A percentile compares a stretch with the other conserved stretches of the same genome.
Evolutionary conservation across 2,113 vertebrate species (phyloP).

Genomic region (Murina feae): DNA sequence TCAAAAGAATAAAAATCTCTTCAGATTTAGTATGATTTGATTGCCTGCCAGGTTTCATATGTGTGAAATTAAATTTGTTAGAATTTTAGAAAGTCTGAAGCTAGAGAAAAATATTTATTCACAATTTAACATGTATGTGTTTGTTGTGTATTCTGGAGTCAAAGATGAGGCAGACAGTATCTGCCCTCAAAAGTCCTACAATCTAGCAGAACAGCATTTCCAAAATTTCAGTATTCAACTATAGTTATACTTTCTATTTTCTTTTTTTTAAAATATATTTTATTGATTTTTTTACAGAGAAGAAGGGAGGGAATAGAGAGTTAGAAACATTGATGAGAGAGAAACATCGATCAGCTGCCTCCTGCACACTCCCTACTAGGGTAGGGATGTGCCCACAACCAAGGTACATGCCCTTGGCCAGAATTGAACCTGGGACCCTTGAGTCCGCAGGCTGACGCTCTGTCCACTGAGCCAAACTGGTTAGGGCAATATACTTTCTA

Average conservation of each 20-base stretch:
- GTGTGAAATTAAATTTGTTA: conserved; percentile 3
- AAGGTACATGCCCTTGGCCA: no score
- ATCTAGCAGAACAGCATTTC: neutral
- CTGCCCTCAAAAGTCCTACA: neutral
- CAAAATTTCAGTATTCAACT: neutral
- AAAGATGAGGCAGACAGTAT: neutral
- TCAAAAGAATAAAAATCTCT: conserved; percentile 37
- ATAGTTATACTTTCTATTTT: neutral
- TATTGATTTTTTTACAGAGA: no score
- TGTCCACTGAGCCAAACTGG: no score
- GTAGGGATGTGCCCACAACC: no score
- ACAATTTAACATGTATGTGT: neutral
- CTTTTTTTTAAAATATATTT: no score
- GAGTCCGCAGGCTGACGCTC: no score
- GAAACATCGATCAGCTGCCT: no score
- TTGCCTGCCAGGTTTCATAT: neutral
- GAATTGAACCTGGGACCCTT: no score
- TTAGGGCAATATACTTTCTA: no score
- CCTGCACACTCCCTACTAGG: no score
- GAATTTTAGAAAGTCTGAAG: neutral
- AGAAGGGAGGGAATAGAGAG: no score
- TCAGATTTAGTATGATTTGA: neutral
- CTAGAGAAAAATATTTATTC: neutral
- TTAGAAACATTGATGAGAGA: no score
- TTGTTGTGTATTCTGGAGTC: neutral